Percentiles rank a stretch among this genome's conserved stretches.
Evolutionary conservation across 2,113 vertebrate species (phyloP).

Genomic region (Leptodactylus fuscus): DNA sequence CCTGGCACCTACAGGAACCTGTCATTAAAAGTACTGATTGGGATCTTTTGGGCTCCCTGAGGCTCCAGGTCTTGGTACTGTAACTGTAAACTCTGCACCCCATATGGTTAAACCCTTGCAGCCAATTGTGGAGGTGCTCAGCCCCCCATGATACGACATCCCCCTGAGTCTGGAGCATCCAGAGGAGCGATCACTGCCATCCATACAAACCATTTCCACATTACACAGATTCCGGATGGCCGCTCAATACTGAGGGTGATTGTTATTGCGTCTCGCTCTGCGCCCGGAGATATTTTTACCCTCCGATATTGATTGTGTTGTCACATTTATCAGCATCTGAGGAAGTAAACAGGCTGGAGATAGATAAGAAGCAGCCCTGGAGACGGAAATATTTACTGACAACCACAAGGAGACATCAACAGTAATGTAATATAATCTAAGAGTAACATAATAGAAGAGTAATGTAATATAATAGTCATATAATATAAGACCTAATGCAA

Average conservation of each 20-base stretch:
- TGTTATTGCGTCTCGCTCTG: background rate
- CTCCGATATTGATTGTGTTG: background rate
- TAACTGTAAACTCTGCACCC: too few species aligned
- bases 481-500: background rate
- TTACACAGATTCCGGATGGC: background rate
- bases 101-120: too few species aligned
- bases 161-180: too few species aligned
- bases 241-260: too few species aligned
- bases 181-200: too few species aligned
- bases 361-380: background rate
- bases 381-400: background rate
- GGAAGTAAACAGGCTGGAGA: background rate
- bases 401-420: background rate
- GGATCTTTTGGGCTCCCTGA: too few species aligned
- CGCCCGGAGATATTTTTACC: background rate
- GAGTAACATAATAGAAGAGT: background rate
- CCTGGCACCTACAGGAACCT: too few species aligned
- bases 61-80: too few species aligned
- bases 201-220: background rate
- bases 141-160: too few species aligned
- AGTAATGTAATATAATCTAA: background rate
- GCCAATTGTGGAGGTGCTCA: too few species aligned
- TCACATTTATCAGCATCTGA: background rate
- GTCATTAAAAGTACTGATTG: too few species aligned
- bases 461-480: background rate